Conservation (phyloP, 2,797 vertebrate genomes). For the Clarias pachynema region DNA sequence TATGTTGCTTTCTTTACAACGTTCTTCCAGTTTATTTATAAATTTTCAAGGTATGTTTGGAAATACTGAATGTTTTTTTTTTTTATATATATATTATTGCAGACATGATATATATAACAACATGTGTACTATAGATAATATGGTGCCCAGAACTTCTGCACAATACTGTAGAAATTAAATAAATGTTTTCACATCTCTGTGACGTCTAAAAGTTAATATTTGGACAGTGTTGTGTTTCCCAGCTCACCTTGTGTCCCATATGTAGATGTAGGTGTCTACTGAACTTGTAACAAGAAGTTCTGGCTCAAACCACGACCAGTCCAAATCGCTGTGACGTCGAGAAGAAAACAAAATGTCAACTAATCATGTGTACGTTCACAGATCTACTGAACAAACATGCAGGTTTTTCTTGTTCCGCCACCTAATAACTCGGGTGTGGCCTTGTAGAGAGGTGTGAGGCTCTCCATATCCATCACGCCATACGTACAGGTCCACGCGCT, state of each 20-base stretch:
- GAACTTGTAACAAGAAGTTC: slow-evolving; percentile 95
- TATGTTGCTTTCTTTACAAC: too few relatives aligned
- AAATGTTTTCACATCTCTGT: not conserved
- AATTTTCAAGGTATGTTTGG: too few relatives aligned
- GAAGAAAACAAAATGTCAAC: not conserved
- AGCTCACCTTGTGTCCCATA: slow-evolving; percentile 96
- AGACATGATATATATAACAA: too few relatives aligned
- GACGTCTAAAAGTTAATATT: not conserved
- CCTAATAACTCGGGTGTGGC: slow-evolving; percentile 98
- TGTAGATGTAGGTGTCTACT: slow-evolving; percentile 97
- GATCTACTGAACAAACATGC: not conserved
- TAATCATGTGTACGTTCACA: not conserved
- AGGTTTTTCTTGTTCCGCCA: slow-evolving; percentile 56
- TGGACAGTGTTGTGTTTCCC: not conserved
- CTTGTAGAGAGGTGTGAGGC: slow-evolving; percentile 88
- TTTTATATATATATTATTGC: too few relatives aligned
- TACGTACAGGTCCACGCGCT: slow-evolving; percentile 92
- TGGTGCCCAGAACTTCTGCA: too few relatives aligned
- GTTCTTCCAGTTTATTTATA: too few relatives aligned
- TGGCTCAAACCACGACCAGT: slow-evolving; percentile 96
- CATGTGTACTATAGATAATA: too few relatives aligned
- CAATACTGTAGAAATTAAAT: not conserved
- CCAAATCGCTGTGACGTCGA: slow-evolving; percentile 82
- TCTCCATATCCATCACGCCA: slow-evolving; percentile 92
- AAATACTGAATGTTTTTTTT: too few relatives aligned